Conservation (phyloP, 2,113 vertebrate genomes). For the Chaetura pelagica region DNA sequence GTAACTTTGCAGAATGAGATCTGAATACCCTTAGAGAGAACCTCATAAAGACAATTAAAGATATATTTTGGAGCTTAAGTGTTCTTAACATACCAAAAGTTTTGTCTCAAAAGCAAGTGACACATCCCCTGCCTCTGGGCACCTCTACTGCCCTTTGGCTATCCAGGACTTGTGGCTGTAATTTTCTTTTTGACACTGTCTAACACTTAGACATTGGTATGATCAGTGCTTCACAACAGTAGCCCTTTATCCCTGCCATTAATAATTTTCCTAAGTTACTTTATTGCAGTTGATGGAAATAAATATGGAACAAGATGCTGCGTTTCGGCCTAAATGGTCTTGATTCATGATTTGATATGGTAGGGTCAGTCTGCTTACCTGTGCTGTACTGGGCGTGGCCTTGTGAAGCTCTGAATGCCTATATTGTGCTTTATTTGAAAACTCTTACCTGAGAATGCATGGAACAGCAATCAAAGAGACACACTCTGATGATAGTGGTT, state of each 20-base stretch:
- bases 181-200: neutral
- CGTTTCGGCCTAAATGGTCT: neutral
- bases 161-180: neutral
- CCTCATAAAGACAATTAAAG: neutral
- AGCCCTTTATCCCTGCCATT: neutral
- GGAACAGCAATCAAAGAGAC: slow-evolving; percentile 11
- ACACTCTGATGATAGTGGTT: neutral
- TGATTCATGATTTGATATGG: neutral
- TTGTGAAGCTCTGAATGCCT: neutral
- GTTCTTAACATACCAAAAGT: neutral
- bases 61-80: neutral
- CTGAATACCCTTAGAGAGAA: neutral
- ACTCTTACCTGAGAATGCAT: neutral
- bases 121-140: neutral
- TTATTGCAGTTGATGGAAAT: neutral
- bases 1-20: neutral
- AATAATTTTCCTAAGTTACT: neutral
- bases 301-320: neutral
- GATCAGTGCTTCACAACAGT: neutral
- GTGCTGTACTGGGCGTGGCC: neutral
- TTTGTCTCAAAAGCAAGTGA: neutral
- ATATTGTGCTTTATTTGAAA: neutral
- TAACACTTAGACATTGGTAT: neutral
- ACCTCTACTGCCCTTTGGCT: neutral
- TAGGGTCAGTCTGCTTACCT: neutral